phyloP scores from a whole-genome alignment of 2,888 invertebrate species.

The Branchipolynoe longqiensis region DNA sequence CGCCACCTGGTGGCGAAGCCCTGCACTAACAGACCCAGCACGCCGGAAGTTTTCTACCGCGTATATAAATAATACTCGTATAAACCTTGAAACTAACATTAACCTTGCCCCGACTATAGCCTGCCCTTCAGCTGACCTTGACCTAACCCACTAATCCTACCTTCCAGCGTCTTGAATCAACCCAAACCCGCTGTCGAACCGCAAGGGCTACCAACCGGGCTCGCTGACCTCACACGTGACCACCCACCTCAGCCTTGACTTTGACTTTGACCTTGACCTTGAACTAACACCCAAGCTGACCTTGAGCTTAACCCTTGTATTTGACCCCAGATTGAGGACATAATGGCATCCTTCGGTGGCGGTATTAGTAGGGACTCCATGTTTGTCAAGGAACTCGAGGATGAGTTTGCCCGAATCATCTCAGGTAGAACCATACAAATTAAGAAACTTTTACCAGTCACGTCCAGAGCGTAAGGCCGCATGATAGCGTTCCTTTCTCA shows the following conservation, averaged over 20 bases:
- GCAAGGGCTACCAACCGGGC: too few relatives aligned
- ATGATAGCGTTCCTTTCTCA: too few relatives aligned
- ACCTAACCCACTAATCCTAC: too few relatives aligned
- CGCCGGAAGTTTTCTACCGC: too few relatives aligned
- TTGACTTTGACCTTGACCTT: constrained; percentile 3
- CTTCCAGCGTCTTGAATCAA: too few relatives aligned
- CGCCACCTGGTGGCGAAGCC: constrained; percentile 1
- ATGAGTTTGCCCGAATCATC: constrained; percentile 72
- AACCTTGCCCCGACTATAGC: not conserved
- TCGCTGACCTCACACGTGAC: too few relatives aligned
- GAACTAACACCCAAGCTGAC: constrained; percentile 6
- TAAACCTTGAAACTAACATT: not conserved
- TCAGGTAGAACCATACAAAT: constrained; percentile 52
- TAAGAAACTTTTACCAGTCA: too few relatives aligned
- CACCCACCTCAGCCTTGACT: too few relatives aligned
- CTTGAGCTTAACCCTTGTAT: not conserved
- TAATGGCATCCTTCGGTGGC: constrained; percentile 95
- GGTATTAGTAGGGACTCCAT: constrained; percentile 80
- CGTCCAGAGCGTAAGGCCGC: too few relatives aligned
- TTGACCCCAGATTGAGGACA: constrained; percentile 88
- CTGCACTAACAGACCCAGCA: not conserved
- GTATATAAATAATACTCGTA: not conserved
- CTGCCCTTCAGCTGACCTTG: constrained; percentile 2
- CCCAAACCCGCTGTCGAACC: too few relatives aligned
- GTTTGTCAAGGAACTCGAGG: constrained; percentile 79